Base-by-base conservation (phyloP, 2,113 vertebrate species). In the Scopus umbretta region DNA sequence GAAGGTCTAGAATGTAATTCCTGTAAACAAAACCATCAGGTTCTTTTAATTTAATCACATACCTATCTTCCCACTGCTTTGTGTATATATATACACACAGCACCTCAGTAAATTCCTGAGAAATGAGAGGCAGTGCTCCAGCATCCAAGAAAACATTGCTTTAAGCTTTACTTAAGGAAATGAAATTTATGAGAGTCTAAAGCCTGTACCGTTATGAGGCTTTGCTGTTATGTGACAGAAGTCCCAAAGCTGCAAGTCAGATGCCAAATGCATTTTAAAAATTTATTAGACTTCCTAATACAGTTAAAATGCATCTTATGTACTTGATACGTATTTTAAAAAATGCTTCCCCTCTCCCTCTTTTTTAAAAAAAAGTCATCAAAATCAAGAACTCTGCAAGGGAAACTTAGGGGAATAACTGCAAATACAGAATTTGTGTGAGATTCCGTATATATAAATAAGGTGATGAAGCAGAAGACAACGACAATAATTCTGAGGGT, bases 1-100 rank as follows among this genome's bases (percentile, higher is more conserved):
- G 90, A 84, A 92, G 86, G 90, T 81, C 94, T 74, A 94, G 95
- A 94, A 94, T 92, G 87, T 43, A 92, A 91, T 76, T 96, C 81
- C 38, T 73, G 80, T 94, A 96, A 97, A 97, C 96, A 97, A 95
- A 97, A 80, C 92, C 88, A 88, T 79, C 81, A 79, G 87, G 20
- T 88, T 58, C 19, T 84, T 87, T 96, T 90, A 95, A 97, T 93
- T 94, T 97, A 96, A 97, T 96, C 83, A 80, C 75, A 97, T 95
- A 92, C 95, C 96, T 92, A 82, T 90, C 94, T 93, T 83, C 65
- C 87, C 70, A 86, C 49, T 13, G 53, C 75, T 96, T 90, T 22
- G 7, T 49, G 88, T 67, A 87, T 68, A 87, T 63, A 92, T 21
- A 53, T 53, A 29, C 16, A 36, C 70, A 42, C 6, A 52, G 87